Evolutionary conservation across 1,140 invertebrate species (phyloP).

Genomic region (Marisa cornuarietis): DNA sequence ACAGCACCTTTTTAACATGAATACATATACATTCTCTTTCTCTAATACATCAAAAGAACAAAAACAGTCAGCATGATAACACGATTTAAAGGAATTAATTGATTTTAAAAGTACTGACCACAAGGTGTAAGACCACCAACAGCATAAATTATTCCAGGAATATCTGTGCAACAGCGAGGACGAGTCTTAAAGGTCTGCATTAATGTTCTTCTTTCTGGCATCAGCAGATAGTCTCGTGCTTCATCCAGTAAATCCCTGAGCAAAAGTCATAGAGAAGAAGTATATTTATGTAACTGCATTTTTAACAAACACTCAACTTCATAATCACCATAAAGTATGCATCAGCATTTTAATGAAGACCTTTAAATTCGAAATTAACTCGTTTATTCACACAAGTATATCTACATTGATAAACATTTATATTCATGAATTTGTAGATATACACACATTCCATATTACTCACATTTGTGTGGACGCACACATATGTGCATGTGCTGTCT

Average conservation of each 20-base stretch:
- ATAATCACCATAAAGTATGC: too few species aligned
- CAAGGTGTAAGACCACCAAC: slow-evolving; percentile 84
- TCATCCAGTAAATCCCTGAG: slow-evolving; percentile 64
- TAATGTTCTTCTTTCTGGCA: slow-evolving; percentile 82
- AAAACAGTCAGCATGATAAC: neutral
- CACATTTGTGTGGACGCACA: too few species aligned
- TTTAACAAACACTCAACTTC: too few species aligned
- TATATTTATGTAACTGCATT: too few species aligned
- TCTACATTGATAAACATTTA: too few species aligned
- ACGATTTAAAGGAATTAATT: neutral
- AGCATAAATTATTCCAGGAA: slow-evolving; percentile 84
- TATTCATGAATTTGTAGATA: too few species aligned
- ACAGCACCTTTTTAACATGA: neutral
- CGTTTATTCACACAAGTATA: too few species aligned
- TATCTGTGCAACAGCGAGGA: slow-evolving; percentile 79
- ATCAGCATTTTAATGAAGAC: too few species aligned
- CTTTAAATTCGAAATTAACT: too few species aligned
- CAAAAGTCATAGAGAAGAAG: neutral
- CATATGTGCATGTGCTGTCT: too few species aligned
- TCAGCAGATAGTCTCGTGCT: slow-evolving; percentile 63
- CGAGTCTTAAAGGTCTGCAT: slow-evolving; percentile 79
- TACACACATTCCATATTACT: too few species aligned
- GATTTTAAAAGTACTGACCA: slow-evolving; percentile 67
- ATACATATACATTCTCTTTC: neutral
- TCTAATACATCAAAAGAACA: neutral